A percentile compares a stretch with the other conserved stretches of the same genome.
Evolutionary conservation across 2,888 invertebrate genomes (phyloP).

Genomic region (Hoplodrina ambigua): DNA sequence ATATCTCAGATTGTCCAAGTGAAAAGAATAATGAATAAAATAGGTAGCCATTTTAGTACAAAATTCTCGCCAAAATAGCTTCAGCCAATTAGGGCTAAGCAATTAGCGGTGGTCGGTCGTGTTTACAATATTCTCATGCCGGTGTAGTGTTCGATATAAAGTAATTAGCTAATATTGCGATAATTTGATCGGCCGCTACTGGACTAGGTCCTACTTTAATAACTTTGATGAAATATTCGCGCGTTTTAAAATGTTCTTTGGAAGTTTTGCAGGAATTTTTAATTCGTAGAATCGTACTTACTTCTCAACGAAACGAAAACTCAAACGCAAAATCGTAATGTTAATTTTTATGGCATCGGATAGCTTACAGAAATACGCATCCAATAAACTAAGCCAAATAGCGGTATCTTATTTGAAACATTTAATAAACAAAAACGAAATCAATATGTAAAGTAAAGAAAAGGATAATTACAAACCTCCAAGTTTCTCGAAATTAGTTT

Average conservation of each 20-base stretch:
- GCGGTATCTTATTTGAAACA: no score
- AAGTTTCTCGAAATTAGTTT: no score
- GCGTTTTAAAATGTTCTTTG: not conserved
- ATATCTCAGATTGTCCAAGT: constrained; percentile 34
- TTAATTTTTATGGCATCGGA: no score
- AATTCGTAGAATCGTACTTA: no score
- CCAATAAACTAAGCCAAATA: no score
- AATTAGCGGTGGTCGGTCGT: constrained; percentile 51
- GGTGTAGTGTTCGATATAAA: constrained; percentile 34
- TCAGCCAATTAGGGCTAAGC: constrained; percentile 52
- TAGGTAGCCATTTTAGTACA: constrained; percentile 29
- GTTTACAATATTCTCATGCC: constrained; percentile 50
- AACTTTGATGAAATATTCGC: constrained; percentile 18
- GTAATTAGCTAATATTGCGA: constrained; percentile 52
- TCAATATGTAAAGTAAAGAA: no score
- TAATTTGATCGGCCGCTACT: constrained; percentile 40
- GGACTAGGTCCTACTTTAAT: not conserved
- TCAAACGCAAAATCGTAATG: no score
- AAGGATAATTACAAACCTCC: no score
- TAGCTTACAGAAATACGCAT: no score
- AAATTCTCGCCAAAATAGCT: constrained; percentile 44
- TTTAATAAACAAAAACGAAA: no score
- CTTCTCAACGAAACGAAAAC: no score
- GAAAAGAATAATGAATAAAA: constrained; percentile 42
- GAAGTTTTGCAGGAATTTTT: no score